phyloP scores from a whole-genome alignment of 2,888 invertebrate species.

The Drosophila meridiana region DNA sequence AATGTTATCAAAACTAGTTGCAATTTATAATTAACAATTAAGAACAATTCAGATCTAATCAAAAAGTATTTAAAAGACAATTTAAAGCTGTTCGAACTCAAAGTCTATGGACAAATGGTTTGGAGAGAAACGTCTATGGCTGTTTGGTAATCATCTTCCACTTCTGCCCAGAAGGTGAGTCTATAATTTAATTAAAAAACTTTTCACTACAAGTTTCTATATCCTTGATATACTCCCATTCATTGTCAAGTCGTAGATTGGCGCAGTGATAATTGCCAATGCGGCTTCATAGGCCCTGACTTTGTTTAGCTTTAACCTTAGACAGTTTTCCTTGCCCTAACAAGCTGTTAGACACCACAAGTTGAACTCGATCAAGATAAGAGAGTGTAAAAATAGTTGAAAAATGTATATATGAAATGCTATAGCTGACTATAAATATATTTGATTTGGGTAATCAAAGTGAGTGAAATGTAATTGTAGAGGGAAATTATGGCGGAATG shows the following conservation, averaged over 20 bases:
- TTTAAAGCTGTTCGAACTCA: constrained; percentile 11
- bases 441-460: background rate
- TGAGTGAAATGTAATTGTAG: background rate
- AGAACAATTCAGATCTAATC: background rate
- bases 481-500: background rate
- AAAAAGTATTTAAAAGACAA: constrained; percentile 4
- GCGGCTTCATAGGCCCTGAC: constrained; percentile 48
- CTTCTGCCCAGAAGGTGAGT: constrained; percentile 92
- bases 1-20: constrained; percentile 20
- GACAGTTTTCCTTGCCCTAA: constrained; percentile 16
- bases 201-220: background rate
- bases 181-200: background rate
- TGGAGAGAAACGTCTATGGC: constrained; percentile 95
- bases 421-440: background rate
- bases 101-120: constrained; percentile 95
- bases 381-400: background rate
- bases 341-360: constrained; percentile 11
- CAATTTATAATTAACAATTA: constrained; percentile 2
- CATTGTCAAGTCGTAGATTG: constrained; percentile 54
- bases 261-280: constrained; percentile 42
- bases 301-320: constrained; percentile 58
- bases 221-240: constrained; percentile 13
- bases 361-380: background rate
- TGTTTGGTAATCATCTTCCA: constrained; percentile 95
- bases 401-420: background rate